Conservation (phyloP, 2,113 vertebrate genomes). For the Neolamprologus longior region DNA sequence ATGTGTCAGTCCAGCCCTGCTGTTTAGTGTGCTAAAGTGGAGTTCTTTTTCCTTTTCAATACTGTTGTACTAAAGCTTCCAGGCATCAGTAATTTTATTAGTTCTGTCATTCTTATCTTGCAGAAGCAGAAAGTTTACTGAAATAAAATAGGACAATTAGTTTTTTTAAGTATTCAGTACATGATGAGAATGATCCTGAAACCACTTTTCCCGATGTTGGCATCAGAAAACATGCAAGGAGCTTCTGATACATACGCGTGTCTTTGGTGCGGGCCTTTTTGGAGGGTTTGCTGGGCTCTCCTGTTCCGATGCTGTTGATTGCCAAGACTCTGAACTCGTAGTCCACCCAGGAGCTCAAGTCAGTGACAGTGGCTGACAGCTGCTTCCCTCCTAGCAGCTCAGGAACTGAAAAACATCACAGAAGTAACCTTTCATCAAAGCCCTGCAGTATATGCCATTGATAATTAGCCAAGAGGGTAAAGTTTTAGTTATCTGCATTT, state of each 20-base stretch:
- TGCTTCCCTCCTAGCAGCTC: slow-evolving; percentile 81
- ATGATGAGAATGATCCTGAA: background rate
- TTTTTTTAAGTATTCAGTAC: background rate
- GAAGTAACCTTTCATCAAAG: slow-evolving; percentile 43
- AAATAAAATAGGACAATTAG: background rate
- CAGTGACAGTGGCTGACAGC: slow-evolving; percentile 81
- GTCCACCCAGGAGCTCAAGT: slow-evolving; percentile 92
- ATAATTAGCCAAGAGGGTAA: background rate
- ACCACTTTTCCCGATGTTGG: background rate
- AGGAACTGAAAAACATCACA: slow-evolving; percentile 73
- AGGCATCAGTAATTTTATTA: background rate
- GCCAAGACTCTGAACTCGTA: slow-evolving; percentile 92
- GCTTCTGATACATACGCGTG: slow-evolving; percentile 73
- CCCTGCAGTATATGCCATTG: background rate
- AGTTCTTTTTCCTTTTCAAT: background rate
- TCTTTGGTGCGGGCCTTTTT: slow-evolving; percentile 86
- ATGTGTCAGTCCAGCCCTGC: background rate
- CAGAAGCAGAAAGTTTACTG: background rate
- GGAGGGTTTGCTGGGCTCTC: slow-evolving; percentile 87
- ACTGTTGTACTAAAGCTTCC: background rate
- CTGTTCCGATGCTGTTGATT: slow-evolving; percentile 85
- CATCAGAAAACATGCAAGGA: background rate
- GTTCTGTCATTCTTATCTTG: background rate
- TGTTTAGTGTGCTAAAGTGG: background rate
- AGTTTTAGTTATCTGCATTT: slow-evolving; percentile 19